Percentiles rank a stretch among this genome's conserved stretches.
Evolutionary conservation across 2,888 invertebrate genomes (phyloP).

Genomic region (Agriopis aurantiaria): DNA sequence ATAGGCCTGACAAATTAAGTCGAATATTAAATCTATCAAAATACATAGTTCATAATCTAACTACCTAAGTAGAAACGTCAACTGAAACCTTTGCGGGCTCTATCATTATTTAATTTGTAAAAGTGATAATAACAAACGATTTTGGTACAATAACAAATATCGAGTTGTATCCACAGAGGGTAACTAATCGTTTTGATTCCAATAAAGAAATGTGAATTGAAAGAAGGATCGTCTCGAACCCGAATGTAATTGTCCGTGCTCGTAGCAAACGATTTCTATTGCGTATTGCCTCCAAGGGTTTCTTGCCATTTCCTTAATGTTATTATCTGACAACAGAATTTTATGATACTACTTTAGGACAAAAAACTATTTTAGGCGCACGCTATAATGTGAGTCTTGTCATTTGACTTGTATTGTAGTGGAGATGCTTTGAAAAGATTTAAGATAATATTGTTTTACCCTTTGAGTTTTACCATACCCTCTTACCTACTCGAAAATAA

Average conservation of each 20-base stretch:
- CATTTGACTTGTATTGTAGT: not conserved
- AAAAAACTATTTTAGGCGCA: constrained; percentile 8
- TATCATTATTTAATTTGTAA: constrained; percentile 13
- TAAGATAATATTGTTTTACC: too few relatives aligned
- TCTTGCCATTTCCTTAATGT: constrained; percentile 75
- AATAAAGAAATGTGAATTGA: constrained; percentile 75
- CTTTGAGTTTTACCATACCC: not conserved
- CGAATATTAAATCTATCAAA: too few relatives aligned
- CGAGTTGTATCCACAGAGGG: constrained; percentile 60
- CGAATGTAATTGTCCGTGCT: constrained; percentile 76
- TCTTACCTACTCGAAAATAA: too few relatives aligned
- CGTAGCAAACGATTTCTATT: constrained; percentile 76
- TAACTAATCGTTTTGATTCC: constrained; percentile 66
- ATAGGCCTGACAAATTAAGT: too few relatives aligned
- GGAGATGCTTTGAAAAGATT: not conserved
- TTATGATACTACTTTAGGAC: constrained; percentile 62
- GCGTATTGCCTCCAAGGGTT: constrained; percentile 74
- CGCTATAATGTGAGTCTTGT: not conserved
- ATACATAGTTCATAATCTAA: too few relatives aligned
- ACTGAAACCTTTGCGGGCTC: not conserved
- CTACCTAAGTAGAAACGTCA: not conserved
- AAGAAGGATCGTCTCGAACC: constrained; percentile 70
- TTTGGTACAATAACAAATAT: constrained; percentile 41
- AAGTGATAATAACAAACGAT: constrained; percentile 37
- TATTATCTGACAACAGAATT: constrained; percentile 73